A percentile compares a stretch with the other conserved stretches of the same genome.
These are phyloP conservation scores for Carapus acus DNA, from an alignment of 2,797 vertebrate species.

Conservation along the genomic window DNA sequence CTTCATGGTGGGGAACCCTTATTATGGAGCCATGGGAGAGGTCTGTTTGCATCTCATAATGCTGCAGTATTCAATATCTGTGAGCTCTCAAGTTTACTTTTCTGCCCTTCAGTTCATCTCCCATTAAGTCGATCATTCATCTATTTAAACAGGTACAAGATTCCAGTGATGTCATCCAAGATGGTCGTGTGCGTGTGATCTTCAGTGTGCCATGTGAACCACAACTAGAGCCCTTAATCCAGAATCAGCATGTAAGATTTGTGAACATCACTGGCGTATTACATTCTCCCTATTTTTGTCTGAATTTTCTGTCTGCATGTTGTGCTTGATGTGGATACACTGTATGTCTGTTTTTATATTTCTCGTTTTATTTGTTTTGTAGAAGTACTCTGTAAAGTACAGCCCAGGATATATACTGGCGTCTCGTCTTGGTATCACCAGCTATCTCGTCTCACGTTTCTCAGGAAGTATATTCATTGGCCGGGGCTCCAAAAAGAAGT, in stretches of 20 bases:
- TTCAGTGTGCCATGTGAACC: constrained; percentile 92
- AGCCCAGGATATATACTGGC: constrained; percentile 92
- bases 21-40: constrained; percentile 94
- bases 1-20: constrained; percentile 95
- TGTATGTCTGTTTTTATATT: too few species aligned
- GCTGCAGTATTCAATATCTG: not conserved
- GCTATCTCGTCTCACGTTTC: constrained; percentile 98
- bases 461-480: constrained; percentile 98
- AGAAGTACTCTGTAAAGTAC: constrained; percentile 98
- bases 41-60: constrained; percentile 55
- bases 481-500: constrained; percentile 95
- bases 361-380: too few species aligned
- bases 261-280: too few species aligned
- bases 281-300: not conserved
- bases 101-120: too few species aligned
- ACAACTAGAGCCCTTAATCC: constrained; percentile 88
- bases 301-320: not conserved
- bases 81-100: too few species aligned
- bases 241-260: constrained; percentile 92
- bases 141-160: constrained; percentile 80
- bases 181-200: constrained; percentile 91
- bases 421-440: constrained; percentile 88
- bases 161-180: constrained; percentile 88
- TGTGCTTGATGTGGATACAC: too few species aligned
- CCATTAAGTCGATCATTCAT: too few species aligned